Base-by-base conservation (phyloP, 1,140 invertebrate species). In the Formica selysi region DNA sequence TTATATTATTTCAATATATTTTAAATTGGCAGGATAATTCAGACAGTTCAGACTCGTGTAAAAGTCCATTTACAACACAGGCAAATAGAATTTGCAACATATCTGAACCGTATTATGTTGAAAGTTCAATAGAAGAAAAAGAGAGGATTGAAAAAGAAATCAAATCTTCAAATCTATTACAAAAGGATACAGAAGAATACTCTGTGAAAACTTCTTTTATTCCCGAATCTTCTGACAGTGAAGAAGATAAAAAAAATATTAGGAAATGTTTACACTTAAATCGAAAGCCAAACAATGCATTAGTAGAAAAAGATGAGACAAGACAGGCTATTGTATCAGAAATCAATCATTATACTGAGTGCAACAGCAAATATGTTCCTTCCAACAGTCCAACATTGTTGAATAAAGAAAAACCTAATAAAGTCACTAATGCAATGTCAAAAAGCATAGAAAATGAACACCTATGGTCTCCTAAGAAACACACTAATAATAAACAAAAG, bases 221-320 rank as follows among this genome's bases (percentile, higher is more conserved):
- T 59, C 22, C 22, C 59, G 10, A 67, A 1, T 88, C 84, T 29
- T 90, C 86, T 16, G 89, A 90, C 3, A 91, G 89, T 13, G 89
- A 90, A 4, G 61, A 81, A 59, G 54, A 90, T 19, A 19, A 16
- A n/a, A 41, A 36, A 65, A 11, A n/a, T 22, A 4, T 61, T 59
- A 84, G 26, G 78, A 59, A 11, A 61, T 16, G 6, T 61, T 79
- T 84, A 19, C 61, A 38, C n/a, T 76, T 90, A 86, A 87, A 85
- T 65, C 70, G 61, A 19, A 73, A 67, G 19, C 7, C 13, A 7
- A 61, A 32, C 5, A 16, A 29, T 48, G 6, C 2, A 19, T 11
- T 32, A 38, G 32, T 44, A 29, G 13, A 65, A 65, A 48, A 65
- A 54, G 38, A 70, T 44, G 62, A 41, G 2, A 29, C n/a, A 4